Percentiles rank a stretch among this genome's conserved stretches.
phyloP scores from a whole-genome alignment of 1,140 invertebrate genomes.

The Orchestia grillus region DNA sequence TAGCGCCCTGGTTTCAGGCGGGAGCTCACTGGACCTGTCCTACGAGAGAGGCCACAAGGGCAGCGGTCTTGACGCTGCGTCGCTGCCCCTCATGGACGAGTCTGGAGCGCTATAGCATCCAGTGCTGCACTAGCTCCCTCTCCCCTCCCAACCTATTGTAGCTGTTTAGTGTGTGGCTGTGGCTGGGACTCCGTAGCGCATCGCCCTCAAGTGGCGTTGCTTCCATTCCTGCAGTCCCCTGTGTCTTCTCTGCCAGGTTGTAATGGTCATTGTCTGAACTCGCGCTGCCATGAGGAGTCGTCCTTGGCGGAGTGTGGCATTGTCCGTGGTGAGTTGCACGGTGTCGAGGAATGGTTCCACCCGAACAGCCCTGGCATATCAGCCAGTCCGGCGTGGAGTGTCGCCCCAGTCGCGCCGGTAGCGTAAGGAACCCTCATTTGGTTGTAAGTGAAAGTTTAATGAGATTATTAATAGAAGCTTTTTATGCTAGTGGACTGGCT shows the following conservation, averaged over 20 bases:
- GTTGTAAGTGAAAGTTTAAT: neutral
- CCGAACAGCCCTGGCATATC: neutral
- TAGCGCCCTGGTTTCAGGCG: neutral
- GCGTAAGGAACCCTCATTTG: neutral
- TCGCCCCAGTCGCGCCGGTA: neutral
- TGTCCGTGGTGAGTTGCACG: neutral
- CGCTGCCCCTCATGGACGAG: conserved; percentile 69
- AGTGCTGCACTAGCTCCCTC: neutral
- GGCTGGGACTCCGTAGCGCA: too few species aligned
- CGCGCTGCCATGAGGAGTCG: neutral
- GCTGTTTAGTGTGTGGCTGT: neutral
- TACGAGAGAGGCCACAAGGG: conserved; percentile 68
- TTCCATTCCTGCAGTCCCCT: neutral
- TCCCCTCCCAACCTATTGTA: neutral
- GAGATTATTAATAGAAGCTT: neutral
- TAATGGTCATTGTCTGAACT: neutral
- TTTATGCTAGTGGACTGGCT: neutral
- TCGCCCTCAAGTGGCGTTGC: too few species aligned
- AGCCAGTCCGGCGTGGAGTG: neutral
- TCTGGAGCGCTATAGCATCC: conserved; percentile 66
- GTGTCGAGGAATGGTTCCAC: neutral
- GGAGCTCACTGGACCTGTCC: conserved; percentile 67
- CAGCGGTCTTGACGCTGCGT: conserved; percentile 67
- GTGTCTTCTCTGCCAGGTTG: neutral
- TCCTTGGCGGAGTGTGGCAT: neutral